Conservation (phyloP, 2,888 invertebrate genomes). For the Nomada ferruginata region DNA sequence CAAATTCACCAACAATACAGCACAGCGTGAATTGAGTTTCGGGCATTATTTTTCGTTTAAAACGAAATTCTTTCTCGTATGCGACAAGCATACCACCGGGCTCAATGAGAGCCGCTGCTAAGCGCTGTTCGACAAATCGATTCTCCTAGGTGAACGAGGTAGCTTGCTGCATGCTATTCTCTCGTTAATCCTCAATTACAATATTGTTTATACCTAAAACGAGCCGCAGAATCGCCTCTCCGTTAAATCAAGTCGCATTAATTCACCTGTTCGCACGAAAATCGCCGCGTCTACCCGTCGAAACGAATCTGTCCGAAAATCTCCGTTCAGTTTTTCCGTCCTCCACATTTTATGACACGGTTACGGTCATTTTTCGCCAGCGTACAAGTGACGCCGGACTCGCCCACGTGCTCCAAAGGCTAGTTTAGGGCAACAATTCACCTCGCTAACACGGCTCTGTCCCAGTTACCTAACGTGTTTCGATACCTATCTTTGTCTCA, state of each 20-base stretch:
- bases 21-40: too few species aligned
- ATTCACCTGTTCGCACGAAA: neutral
- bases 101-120: constrained; percentile 44
- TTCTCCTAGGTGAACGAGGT: constrained; percentile 62
- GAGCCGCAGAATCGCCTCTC: constrained; percentile 50
- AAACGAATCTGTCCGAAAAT: neutral
- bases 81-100: neutral
- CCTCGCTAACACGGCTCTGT: constrained; percentile 22
- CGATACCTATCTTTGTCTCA: constrained; percentile 32
- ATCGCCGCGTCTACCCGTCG: too few species aligned
- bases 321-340: neutral
- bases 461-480: constrained; percentile 63
- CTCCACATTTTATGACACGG: neutral
- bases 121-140: constrained; percentile 55
- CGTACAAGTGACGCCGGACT: neutral
- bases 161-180: constrained; percentile 74
- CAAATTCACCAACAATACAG: too few species aligned
- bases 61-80: too few species aligned
- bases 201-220: constrained; percentile 76
- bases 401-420: constrained; percentile 16
- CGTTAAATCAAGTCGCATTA: constrained; percentile 26
- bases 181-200: constrained; percentile 79
- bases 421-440: constrained; percentile 1
- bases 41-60: too few species aligned
- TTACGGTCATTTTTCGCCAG: neutral